Evolutionary conservation across 2,113 vertebrate species (phyloP), one percentile per base, ranked within the genome.

Genomic region (Fulmarus glacialis): DNA sequence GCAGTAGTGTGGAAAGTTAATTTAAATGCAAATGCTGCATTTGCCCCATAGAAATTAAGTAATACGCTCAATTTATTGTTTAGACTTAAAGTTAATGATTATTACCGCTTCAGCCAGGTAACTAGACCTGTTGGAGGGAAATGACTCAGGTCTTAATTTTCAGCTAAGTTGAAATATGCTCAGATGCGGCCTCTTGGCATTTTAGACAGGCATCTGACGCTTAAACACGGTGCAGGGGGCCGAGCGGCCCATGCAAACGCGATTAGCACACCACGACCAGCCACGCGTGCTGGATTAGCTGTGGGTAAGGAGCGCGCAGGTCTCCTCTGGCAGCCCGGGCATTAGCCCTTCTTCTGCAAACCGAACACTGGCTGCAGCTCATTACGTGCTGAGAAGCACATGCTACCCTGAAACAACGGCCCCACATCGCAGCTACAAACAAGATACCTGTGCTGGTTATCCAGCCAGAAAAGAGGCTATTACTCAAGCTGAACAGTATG

Each of bases 211-310:
- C 14, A 34, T 9, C 45, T 2, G 2, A 29, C 1, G 15, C 19
- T 9, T 11, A 4, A 36, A 12, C 50, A 8, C 0, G 3, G 48
- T 26, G 38, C 42, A 23, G 60, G 70, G 11, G 70, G 14, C 43
- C 1, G 8, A 13, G 43, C 45, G 38, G 27, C 52, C 62, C 26
- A 5, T 0, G 3, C 52, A 12, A 36, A 17, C 32, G 8, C 18
- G 2, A 5, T 9, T 4, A 36, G n/a, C 55, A 12, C 53, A 15
- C 9, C 19, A 14, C 32, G 12, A 9, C 20, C 74, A 17, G 30
- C 36, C 12, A 8, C 2, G 5, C 8, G 1, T 2, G 17, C 66
- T 7, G 1, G 15, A 1, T 15, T 4, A 4, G 29, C 50, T 3
- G 36, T 3, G 24, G 23, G 17, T 1, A 14, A 12, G 59, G 42